Percentiles rank a stretch among this genome's conserved stretches.
Conservation (phyloP, 2,113 vertebrate genomes). For the Girardinichthys multiradiatus region DNA sequence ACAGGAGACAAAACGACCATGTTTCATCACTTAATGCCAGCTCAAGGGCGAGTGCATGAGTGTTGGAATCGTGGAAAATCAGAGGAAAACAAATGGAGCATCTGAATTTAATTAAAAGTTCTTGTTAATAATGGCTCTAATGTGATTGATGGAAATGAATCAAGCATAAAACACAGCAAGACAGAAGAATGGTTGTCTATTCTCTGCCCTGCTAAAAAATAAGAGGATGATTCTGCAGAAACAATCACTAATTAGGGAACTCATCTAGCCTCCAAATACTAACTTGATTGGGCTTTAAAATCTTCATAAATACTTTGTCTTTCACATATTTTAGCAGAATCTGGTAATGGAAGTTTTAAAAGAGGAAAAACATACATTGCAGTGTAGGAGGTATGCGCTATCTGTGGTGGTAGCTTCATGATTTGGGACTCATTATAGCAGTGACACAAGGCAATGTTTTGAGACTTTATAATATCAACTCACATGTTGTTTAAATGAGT, state of each 20-base stretch:
- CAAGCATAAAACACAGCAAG: conserved; percentile 19
- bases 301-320: too few relatives aligned
- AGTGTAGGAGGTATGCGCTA: too few relatives aligned
- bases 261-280: background rate
- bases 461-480: too few relatives aligned
- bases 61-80: conserved; percentile 12
- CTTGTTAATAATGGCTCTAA: background rate
- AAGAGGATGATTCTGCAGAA: background rate
- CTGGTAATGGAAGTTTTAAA: too few relatives aligned
- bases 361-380: too few relatives aligned
- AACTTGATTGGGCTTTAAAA: too few relatives aligned
- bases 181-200: background rate
- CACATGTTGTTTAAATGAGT: too few relatives aligned
- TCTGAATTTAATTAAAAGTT: conserved; percentile 18
- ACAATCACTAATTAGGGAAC: background rate
- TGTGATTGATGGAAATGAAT: conserved; percentile 18
- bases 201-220: background rate
- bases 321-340: too few relatives aligned
- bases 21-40: conserved; percentile 50
- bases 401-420: too few relatives aligned
- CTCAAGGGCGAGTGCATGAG: background rate
- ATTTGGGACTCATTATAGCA: too few relatives aligned
- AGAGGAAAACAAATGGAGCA: conserved; percentile 12
- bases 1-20: conserved; percentile 63
- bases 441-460: too few relatives aligned